Conservation (phyloP, 2,113 vertebrate genomes). For the Actenoides hombroni region DNA sequence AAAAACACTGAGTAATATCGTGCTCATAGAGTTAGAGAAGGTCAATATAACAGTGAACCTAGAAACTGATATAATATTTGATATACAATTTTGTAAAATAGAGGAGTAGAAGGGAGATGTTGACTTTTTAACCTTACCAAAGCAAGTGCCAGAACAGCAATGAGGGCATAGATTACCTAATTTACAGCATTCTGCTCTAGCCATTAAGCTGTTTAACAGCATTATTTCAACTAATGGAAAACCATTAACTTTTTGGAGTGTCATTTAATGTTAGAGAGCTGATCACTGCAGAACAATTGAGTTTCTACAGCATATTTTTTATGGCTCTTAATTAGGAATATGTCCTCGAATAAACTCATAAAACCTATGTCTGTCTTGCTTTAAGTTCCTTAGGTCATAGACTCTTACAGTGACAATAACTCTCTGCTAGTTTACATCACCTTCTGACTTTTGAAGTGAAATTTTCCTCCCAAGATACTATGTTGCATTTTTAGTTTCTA, state of each 20-base stretch:
- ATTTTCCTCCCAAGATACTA: background rate
- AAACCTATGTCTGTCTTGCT: background rate
- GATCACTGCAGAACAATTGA: background rate
- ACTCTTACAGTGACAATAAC: slow-evolving; percentile 7
- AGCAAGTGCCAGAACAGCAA: background rate
- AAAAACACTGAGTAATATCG: background rate
- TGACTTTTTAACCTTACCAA: slow-evolving; percentile 36
- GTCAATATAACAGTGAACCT: background rate
- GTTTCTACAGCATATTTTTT: slow-evolving; percentile 30
- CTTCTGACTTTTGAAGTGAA: background rate
- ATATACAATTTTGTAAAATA: background rate
- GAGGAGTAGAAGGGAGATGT: background rate
- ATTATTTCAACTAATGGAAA: slow-evolving; percentile 60
- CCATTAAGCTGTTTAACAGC: slow-evolving; percentile 27
- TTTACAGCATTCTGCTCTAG: background rate
- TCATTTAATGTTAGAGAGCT: slow-evolving; percentile 10
- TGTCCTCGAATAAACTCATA: slow-evolving; percentile 48
- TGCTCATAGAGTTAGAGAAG: background rate
- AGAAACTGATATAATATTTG: background rate
- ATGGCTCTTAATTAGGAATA: slow-evolving; percentile 28
- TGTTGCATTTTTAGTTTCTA: background rate
- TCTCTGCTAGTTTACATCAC: background rate
- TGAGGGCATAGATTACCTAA: slow-evolving; percentile 32
- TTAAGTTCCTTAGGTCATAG: slow-evolving; percentile 12
- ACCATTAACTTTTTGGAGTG: slow-evolving; percentile 43